Percentiles rank a stretch among this genome's conserved stretches.
These are phyloP conservation scores for Aleadryas rufinucha DNA, from an alignment of 2,113 vertebrate genomes.

Conservation along the genomic window DNA sequence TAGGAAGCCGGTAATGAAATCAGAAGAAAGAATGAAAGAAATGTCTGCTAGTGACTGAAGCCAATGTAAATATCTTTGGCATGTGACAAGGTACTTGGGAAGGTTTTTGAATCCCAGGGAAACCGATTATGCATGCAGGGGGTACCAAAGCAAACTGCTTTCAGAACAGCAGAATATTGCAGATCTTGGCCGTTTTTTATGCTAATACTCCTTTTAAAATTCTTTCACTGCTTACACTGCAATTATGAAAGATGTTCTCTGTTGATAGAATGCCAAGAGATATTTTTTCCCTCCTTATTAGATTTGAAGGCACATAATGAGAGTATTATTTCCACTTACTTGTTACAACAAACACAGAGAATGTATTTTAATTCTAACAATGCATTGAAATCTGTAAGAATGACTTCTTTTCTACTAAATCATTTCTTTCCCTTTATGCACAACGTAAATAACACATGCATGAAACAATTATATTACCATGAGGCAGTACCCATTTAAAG, in stretches of 20 bases:
- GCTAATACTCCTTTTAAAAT: neutral
- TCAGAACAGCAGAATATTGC: neutral
- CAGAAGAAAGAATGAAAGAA: neutral
- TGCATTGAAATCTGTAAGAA: neutral
- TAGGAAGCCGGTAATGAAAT: neutral
- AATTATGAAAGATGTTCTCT: conserved; percentile 3
- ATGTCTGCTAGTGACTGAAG: neutral
- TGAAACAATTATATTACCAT: neutral
- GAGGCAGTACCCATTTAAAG: neutral
- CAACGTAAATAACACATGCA: neutral
- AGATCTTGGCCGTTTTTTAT: neutral
- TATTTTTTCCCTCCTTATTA: neutral
- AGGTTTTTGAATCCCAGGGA: neutral
- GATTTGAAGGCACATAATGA: neutral
- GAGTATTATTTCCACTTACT: neutral
- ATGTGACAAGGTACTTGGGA: neutral
- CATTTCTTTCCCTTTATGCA: neutral
- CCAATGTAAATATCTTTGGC: neutral
- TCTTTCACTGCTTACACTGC: neutral
- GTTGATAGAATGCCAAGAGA: neutral
- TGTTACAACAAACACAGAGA: neutral
- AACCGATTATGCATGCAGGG: neutral
- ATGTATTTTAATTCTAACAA: neutral
- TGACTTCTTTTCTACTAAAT: neutral
- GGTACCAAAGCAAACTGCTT: neutral